Percentiles rank a stretch among this genome's conserved stretches.
Conservation (phyloP, 1,140 invertebrate genomes). For the Zaprionus gabonicus region DNA sequence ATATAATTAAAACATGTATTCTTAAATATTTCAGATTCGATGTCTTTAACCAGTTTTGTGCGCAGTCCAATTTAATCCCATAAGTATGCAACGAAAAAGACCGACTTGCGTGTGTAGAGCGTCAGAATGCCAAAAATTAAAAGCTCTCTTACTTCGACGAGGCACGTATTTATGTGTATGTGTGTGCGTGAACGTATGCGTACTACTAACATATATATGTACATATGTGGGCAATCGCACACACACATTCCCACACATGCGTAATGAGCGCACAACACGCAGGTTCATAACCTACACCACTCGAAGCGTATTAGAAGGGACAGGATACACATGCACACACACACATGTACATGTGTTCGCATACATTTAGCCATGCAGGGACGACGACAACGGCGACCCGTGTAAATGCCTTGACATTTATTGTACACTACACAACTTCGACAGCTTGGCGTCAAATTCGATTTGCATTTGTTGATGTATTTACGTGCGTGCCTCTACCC, state of each 20-base stretch:
- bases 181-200: constrained; percentile 49
- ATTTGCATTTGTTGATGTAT: constrained; percentile 66
- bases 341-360: constrained; percentile 4
- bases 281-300: constrained; percentile 84
- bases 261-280: constrained; percentile 67
- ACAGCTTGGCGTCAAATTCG: constrained; percentile 72
- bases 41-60: too few species aligned
- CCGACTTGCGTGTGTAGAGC: constrained; percentile 54
- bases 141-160: constrained; percentile 72
- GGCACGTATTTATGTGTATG: constrained; percentile 38
- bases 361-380: constrained; percentile 16
- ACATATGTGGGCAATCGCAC: constrained; percentile 29
- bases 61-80: background rate
- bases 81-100: constrained; percentile 46
- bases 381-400: constrained; percentile 57
- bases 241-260: constrained; percentile 62
- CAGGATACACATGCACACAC: constrained; percentile 36
- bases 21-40: background rate
- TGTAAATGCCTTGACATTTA: constrained; percentile 83
- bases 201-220: constrained; percentile 74
- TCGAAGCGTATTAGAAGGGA: constrained; percentile 74
- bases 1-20: background rate
- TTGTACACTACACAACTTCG: constrained; percentile 66
- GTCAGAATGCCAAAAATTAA: constrained; percentile 80
- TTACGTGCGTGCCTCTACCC: constrained; percentile 1